Base-by-base conservation (phyloP, 2,797 vertebrate genomes). In the Xyrichtys novacula region DNA sequence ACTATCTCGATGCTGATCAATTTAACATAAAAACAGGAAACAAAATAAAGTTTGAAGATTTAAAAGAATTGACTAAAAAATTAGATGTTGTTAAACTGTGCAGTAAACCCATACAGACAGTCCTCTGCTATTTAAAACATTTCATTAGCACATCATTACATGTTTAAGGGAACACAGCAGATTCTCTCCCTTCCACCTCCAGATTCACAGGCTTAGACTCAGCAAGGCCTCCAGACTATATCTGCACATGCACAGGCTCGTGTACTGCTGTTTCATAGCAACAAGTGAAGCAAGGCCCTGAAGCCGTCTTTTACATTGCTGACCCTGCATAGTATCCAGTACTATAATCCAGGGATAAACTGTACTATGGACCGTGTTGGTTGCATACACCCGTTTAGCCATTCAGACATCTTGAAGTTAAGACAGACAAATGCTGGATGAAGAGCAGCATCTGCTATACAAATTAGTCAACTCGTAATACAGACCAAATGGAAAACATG, bases 241-340 rank as follows among this genome's bases (percentile, higher is more conserved):
- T 79, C 61, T 82, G 78, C 86, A 88, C 85, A 90, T 86, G 88
- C 81, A 89, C 74, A 80, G 76, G 71, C 88, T 88, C 74, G 72
- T 85, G 86, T 89, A 62, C 50, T 69, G 76, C 83, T 59, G 93
- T 92, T 89, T 91, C 92, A 94, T 94, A 94, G 94, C 94, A 95
- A 95, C 94, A 94, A 93, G 92, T 94, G 87, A 79, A 91, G 74
- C 78, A 71, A 76, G 77, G 85, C 81, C 59, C 72, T 76, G 64
- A 64, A 81, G 74, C 65, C 47, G 64, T 84, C 64, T 75, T 81
- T 74, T 78, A 53, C 61, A 75, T 66, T 75, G 64, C 64, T 80
- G 76, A 85, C 84, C 84, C 77, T 54, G 62, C 66, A 71, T 50
- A 60, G 55, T 49, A 72, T 74, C 68, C 43, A 39, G 49, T 56